Conservation (phyloP, 2,113 vertebrate genomes). For the Calonectris borealis region DNA sequence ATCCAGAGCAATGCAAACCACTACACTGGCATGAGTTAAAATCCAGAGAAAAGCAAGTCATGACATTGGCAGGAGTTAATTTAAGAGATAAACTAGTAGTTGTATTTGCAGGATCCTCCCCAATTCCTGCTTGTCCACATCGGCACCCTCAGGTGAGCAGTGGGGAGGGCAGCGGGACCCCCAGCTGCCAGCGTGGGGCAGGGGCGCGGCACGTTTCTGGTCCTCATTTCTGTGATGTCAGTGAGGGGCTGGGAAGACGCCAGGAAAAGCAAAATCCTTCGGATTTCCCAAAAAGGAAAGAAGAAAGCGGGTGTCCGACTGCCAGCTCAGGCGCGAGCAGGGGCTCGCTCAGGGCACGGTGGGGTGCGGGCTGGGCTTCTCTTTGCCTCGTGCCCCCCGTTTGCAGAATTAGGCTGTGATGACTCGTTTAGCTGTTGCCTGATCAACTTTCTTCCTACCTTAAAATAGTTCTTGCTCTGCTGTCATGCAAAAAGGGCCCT, state of each 20-base stretch:
- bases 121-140: background rate
- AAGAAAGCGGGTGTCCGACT: background rate
- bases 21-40: background rate
- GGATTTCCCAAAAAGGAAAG: constrained; percentile 19
- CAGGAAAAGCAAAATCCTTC: background rate
- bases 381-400: rapidly evolving
- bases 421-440: background rate
- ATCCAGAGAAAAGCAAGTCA: background rate
- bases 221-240: background rate
- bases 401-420: background rate
- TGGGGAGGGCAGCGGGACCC: background rate
- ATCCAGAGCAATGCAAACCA: background rate
- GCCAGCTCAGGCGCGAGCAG: background rate
- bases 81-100: background rate
- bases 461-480: background rate
- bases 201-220: background rate
- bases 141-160: background rate
- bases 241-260: background rate
- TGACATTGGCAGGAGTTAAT: background rate
- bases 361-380: background rate
- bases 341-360: rapidly evolving
- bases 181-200: background rate
- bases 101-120: background rate
- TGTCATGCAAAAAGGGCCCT: background rate
- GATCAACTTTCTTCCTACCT: background rate